Evolutionary conservation across 2,113 vertebrate species (phyloP).

Genomic region (Actenoides lindsayi): DNA sequence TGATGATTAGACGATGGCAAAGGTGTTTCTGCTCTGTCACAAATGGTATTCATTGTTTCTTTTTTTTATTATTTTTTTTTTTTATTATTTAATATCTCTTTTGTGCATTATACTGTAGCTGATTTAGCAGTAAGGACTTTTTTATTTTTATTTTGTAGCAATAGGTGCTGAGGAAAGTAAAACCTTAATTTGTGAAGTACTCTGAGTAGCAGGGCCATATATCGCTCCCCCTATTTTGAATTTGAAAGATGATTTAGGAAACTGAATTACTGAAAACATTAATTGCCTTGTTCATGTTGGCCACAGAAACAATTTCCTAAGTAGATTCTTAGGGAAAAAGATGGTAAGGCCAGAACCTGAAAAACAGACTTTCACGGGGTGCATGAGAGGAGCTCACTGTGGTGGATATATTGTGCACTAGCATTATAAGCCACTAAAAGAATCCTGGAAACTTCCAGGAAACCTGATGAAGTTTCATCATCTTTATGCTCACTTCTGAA

Average conservation of each 20-base stretch:
- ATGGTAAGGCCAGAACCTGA: neutral
- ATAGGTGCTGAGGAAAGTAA: neutral
- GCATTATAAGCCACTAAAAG: neutral
- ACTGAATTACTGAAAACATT: neutral
- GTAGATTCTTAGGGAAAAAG: neutral
- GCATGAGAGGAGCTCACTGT: neutral
- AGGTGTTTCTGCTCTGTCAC: slow-evolving; percentile 14
- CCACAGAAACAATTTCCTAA: neutral
- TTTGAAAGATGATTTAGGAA: neutral
- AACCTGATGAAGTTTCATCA: neutral
- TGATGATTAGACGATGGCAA: neutral
- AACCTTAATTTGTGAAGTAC: neutral
- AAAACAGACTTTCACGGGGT: neutral
- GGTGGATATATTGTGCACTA: neutral
- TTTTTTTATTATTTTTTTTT: neutral
- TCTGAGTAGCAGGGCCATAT: neutral
- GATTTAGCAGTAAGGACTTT: neutral
- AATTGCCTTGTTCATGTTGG: neutral
- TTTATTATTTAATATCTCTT: neutral
- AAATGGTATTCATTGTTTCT: neutral
- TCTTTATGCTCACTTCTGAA: neutral
- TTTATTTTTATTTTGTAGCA: neutral
- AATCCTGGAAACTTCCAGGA: neutral
- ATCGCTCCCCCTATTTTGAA: neutral
- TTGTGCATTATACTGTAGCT: neutral